Base-by-base conservation (phyloP, 1,140 invertebrate species). In the Mercenaria mercenaria region DNA sequence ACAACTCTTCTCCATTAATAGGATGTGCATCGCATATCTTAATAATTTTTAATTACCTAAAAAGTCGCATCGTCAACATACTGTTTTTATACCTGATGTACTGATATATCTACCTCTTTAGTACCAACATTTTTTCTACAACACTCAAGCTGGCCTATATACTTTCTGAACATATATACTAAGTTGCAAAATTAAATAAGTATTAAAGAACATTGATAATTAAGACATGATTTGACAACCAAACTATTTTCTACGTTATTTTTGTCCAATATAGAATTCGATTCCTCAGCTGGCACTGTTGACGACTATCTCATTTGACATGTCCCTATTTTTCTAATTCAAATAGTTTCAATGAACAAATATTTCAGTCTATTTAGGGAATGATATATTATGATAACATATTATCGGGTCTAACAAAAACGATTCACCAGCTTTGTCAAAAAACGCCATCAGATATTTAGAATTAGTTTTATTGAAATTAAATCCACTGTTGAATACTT, bases 381-480 rank as follows among this genome's bases (percentile, higher is more conserved):
- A 23, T 11, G 83, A 56, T 50, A 85, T 85, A 85, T 85, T 85
- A 69, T 85, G 83, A 74, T 85, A 85, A 85, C 69, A 37, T 85
- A 74, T 85, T 85, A 85, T 85, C 64, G 26, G 20, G 32, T 32
- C 67, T 56, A 85, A 74, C 64, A 34, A 56, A 72, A 50, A 34
- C 8, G 29, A 76, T 72, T 85, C 64, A n/a, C 74, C 43, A 74
- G 50, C 29, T 74, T 74, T 72, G 83, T 74, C 50, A 74, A 18
- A 23, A 79, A 87, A 79, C 32, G 52, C 56, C 56, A 79, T 52
- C 43, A 87, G 74, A 87, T 64, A 79, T 43, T 61, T 29, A 4
- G 37, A 43, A 64, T 61, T 79, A 26, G 86, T 52, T 81, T 64
- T 88, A 88, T 81, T 88, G 86, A 88, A 88, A 88, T 69, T 81